A percentile compares a stretch with the other conserved stretches of the same genome.
Evolutionary conservation across 2,113 vertebrate genomes (phyloP).

Genomic region (Diadophis punctatus): DNA sequence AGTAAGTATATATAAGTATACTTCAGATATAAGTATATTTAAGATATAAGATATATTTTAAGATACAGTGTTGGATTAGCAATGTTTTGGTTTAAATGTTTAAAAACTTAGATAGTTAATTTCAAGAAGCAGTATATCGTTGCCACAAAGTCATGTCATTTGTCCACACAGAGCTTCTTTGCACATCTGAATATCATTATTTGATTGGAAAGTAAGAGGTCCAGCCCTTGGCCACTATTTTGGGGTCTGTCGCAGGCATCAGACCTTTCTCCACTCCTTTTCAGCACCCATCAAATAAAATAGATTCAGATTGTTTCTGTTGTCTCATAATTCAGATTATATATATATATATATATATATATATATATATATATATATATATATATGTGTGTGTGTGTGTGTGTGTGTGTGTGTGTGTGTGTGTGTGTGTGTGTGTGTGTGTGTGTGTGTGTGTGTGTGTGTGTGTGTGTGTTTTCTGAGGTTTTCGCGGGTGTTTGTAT

Average conservation of each 20-base stretch:
- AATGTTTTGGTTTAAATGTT: background rate
- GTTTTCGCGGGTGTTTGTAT: no score
- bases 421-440: no score
- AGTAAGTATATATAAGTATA: background rate
- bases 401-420: no score
- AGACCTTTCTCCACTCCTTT: background rate
- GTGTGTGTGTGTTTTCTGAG: no score
- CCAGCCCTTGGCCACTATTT: background rate
- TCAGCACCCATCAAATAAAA: background rate
- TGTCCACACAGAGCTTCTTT: background rate
- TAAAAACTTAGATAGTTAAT: background rate
- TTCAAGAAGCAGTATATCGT: background rate
- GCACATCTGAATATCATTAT: background rate
- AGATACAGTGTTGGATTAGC: background rate
- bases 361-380: no score
- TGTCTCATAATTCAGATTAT: background rate
- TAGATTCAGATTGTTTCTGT: background rate
- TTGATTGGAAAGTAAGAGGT: background rate
- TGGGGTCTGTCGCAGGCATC: background rate
- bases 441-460: no score
- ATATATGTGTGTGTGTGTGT: no score
- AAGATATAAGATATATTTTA: background rate
- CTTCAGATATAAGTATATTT: background rate
- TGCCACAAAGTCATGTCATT: background rate
- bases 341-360: no score